A percentile compares a stretch with the other conserved stretches of the same genome.
Conservation (phyloP, 2,113 vertebrate species). For the Psilopogon haemacephalus region DNA sequence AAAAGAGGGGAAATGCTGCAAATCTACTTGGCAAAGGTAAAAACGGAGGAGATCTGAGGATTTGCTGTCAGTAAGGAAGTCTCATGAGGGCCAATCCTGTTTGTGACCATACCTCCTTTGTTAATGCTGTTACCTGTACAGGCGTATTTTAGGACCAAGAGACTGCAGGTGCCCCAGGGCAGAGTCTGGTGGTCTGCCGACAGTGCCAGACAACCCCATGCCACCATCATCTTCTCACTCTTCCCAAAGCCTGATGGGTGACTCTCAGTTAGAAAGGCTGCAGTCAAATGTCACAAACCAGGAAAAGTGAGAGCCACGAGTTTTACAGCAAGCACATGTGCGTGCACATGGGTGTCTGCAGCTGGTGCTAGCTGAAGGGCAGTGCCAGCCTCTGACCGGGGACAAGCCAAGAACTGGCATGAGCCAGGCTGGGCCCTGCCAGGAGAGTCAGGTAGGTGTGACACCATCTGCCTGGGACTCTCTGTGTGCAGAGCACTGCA, state of each 20-base stretch:
- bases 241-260: background rate
- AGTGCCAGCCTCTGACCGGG: background rate
- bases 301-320: rapidly evolving
- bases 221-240: rapidly evolving
- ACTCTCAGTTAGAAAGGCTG: background rate
- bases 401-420: rapidly evolving
- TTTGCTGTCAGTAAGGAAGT: background rate
- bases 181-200: background rate
- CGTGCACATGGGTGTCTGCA: rapidly evolving
- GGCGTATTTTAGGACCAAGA: background rate
- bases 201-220: rapidly evolving
- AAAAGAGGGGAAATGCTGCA: background rate
- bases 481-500: rapidly evolving
- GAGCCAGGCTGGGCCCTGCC: background rate
- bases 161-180: background rate
- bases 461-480: background rate
- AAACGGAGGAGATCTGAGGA: background rate
- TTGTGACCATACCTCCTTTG: rapidly evolving
- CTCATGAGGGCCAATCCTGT: background rate
- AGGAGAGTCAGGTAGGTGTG: background rate
- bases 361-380: background rate
- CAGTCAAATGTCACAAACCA: background rate
- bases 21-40: rapidly evolving
- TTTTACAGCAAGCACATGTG: background rate
- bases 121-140: background rate